Evolutionary conservation across 2,888 invertebrate genomes (phyloP).

Genomic region (Cotesia congregata): DNA sequence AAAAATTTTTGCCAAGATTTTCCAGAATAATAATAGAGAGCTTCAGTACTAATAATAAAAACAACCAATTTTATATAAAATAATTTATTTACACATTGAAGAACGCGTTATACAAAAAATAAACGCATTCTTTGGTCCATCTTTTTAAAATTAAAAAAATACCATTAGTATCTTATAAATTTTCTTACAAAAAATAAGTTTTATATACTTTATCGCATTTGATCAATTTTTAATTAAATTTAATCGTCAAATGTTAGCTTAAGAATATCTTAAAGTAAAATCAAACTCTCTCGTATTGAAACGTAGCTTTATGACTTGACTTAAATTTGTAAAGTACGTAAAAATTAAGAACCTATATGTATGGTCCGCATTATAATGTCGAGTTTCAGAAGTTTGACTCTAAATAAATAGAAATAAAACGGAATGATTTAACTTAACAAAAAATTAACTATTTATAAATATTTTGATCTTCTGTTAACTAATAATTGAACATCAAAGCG

Average conservation of each 20-base stretch:
- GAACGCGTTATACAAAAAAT: neutral
- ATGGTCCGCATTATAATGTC: too few species aligned
- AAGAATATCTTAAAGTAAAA: neutral
- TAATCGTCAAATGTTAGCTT: neutral
- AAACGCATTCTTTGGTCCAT: neutral
- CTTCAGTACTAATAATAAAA: neutral
- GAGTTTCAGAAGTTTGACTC: too few species aligned
- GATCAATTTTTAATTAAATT: neutral
- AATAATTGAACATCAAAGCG: slow-evolving; percentile 48
- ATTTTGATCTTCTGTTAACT: neutral
- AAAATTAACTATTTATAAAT: neutral
- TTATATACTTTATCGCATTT: neutral
- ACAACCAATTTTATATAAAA: neutral
- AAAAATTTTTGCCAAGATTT: too few species aligned
- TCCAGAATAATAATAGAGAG: too few species aligned
- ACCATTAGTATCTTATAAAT: neutral
- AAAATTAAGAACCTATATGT: too few species aligned
- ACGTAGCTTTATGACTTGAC: too few species aligned
- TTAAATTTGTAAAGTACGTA: too few species aligned
- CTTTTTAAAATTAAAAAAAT: neutral
- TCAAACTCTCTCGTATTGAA: too few species aligned
- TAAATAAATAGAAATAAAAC: neutral
- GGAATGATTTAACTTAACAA: neutral
- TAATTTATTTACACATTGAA: neutral
- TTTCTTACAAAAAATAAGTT: neutral